These are phyloP conservation scores for Morelia viridis DNA, from an alignment of 2,797 vertebrate genomes.

Conservation along the genomic window DNA sequence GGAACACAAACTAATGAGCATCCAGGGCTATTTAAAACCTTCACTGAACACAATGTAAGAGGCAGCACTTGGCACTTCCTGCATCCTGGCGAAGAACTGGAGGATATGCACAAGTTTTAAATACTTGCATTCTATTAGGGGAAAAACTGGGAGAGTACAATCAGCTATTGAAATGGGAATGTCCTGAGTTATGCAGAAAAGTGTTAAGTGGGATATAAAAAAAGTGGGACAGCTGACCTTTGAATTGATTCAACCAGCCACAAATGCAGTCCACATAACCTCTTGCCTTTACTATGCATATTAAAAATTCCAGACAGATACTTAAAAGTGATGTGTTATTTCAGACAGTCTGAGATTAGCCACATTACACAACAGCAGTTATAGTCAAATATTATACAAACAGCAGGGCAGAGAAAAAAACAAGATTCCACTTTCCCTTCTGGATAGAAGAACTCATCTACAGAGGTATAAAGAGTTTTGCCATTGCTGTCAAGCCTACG, in stretches of 20 bases:
- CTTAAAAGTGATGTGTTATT: neutral
- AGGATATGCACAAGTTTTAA: conserved; percentile 14
- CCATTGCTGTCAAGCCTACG: neutral
- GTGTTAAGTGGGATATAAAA: neutral
- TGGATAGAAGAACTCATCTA: neutral
- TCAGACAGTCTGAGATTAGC: conserved; percentile 2
- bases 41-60: conserved; percentile 18
- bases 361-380: neutral
- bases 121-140: conserved; percentile 1
- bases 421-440: neutral
- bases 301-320: conserved; percentile 5
- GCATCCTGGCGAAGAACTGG: conserved; percentile 2
- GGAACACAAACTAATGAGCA: conserved; percentile 19
- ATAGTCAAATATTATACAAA: neutral
- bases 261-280: neutral
- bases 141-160: neutral
- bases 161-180: neutral
- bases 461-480: neutral
- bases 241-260: neutral
- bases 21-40: conserved; percentile 21
- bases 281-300: neutral
- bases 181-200: neutral
- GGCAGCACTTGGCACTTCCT: conserved; percentile 12
- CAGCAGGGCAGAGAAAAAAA: neutral
- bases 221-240: neutral